Conservation (phyloP, 2,113 vertebrate genomes). For the Aegithalos caudatus region DNA sequence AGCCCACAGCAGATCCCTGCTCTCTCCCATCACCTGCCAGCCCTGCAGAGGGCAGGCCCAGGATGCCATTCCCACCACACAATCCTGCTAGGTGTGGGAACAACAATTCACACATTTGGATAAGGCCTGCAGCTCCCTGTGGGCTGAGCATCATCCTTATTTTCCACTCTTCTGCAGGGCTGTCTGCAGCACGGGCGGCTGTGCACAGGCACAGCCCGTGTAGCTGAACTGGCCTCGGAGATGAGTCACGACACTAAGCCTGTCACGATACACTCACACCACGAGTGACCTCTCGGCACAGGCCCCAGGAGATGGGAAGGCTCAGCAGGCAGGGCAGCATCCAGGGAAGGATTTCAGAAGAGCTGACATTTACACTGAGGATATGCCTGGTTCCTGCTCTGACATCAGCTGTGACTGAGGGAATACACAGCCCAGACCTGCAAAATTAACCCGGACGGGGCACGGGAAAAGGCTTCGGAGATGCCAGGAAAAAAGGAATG, state of each 20-base stretch:
- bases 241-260: not conserved
- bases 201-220: not conserved
- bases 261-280: fast-evolving
- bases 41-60: not conserved
- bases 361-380: not conserved
- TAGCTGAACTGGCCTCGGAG: not conserved
- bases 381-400: not conserved
- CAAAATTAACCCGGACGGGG: not conserved
- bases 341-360: not conserved
- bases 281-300: fast-evolving
- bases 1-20: not conserved
- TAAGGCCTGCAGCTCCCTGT: not conserved
- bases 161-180: not conserved
- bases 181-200: not conserved
- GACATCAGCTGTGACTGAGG: fast-evolving
- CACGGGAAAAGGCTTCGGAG: not conserved
- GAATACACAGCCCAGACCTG: not conserved
- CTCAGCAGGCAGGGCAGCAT: not conserved
- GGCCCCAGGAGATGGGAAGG: fast-evolving
- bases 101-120: not conserved
- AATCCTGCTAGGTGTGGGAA: not conserved
- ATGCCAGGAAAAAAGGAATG: fast-evolving
- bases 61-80: not conserved
- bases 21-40: not conserved
- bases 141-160: not conserved